Evolutionary conservation across 2,113 vertebrate genomes (phyloP).

Genomic region (Cathartes aura): DNA sequence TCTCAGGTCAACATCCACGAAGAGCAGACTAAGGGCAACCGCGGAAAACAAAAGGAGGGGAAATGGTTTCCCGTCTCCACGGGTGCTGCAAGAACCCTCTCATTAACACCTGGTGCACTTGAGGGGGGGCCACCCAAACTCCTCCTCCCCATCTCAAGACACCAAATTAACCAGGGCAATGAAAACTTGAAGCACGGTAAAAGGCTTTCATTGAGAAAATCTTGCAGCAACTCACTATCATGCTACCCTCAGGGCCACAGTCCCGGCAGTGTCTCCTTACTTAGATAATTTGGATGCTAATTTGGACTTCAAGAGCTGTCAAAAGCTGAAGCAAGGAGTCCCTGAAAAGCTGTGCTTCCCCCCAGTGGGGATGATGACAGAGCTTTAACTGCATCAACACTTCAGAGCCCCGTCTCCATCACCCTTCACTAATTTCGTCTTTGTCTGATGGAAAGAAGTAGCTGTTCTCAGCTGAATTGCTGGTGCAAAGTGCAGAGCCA

Average conservation of each 20-base stretch:
- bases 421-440: neutral
- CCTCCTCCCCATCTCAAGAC: neutral
- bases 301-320: slow-evolving; percentile 10
- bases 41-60: neutral
- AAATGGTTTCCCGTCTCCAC: neutral
- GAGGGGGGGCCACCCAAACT: neutral
- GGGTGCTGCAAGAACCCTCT: neutral
- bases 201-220: neutral
- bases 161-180: neutral
- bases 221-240: neutral
- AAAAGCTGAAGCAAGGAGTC: neutral
- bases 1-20: neutral
- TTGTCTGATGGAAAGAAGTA: neutral
- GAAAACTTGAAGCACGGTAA: neutral
- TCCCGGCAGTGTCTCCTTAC: neutral
- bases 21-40: neutral
- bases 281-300: neutral
- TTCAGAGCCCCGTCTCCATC: neutral
- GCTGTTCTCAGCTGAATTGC: neutral
- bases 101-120: neutral
- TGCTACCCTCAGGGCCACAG: neutral
- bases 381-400: neutral
- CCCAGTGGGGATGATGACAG: neutral
- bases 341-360: neutral
- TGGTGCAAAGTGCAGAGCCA: neutral